Evolutionary conservation across 1,140 invertebrate species (phyloP).

Genomic region (Pteromalus puparum): DNA sequence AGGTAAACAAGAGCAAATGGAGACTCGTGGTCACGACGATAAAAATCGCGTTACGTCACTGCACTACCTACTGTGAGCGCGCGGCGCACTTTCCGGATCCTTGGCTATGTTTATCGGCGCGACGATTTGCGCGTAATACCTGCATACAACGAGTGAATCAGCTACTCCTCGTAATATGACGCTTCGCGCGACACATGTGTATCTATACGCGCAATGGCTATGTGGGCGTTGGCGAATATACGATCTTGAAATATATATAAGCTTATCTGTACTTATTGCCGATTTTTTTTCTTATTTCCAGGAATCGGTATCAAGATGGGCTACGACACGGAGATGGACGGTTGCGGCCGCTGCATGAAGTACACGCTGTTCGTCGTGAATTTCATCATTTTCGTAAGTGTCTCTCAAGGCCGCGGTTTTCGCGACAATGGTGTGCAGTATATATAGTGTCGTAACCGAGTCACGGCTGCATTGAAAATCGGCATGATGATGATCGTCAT

Average conservation of each 20-base stretch:
- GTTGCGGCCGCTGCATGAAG: slow-evolving; percentile 89
- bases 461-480: slow-evolving; percentile 34
- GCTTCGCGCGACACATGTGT: too few species aligned
- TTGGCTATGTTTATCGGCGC: background rate
- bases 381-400: slow-evolving; percentile 91
- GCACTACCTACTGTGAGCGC: background rate
- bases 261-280: too few species aligned
- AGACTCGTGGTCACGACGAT: background rate
- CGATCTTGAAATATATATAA: too few species aligned
- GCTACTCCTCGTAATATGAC: too few species aligned
- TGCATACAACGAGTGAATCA: slow-evolving; percentile 22
- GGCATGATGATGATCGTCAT: too few species aligned
- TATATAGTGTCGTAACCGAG: slow-evolving; percentile 42
- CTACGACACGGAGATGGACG: slow-evolving; percentile 85
- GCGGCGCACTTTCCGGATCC: slow-evolving; percentile 17
- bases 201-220: too few species aligned
- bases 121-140: background rate
- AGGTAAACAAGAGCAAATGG: slow-evolving; percentile 1
- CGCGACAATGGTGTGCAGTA: background rate
- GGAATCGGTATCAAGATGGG: slow-evolving; percentile 75
- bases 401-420: slow-evolving; percentile 45
- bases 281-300: slow-evolving; percentile 9
- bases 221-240: too few species aligned
- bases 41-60: background rate
- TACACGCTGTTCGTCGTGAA: slow-evolving; percentile 89